Base-by-base conservation (phyloP, 1,140 invertebrate species). In the Heliconius himera region DNA sequence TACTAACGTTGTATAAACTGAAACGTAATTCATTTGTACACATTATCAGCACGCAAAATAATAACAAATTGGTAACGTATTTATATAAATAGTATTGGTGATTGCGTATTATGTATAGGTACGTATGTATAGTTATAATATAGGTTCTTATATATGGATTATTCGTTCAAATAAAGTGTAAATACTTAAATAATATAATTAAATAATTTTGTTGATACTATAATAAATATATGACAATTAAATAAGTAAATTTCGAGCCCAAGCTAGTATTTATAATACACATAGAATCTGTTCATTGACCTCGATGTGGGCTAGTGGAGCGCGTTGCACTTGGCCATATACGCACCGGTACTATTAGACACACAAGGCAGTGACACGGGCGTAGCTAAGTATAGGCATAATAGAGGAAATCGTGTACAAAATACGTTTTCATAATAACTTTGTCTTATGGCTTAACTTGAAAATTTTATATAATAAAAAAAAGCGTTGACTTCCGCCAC, bases 221-320 rank as follows among this genome's bases (percentile, higher is more conserved):
- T 60, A 60, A 22, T 60, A 60, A 60, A 60, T 22, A 60, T 26
- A 60, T 60, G 20, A 54, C 51, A 54, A 54, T 20, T n/a, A 54
- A 54, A 60, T 60, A 60, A n/a, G n/a, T 26, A 11, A 9, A 22
- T 60, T 60, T 22, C n/a, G 3, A 60, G 3, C 8, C 20, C 29
- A 26, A 66, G 22, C 9, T 66, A n/a, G 33, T 36, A 36, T 36
- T 36, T 56, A 1, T 56, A 29, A 13, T 66, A 66, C 22, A 66
- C 22, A 29, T 66, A 66, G 9, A 29, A 22, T 54, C 70, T 74
- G 88, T 82, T 82, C 83, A 86, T 82, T 85, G 89, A 90, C 85
- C 90, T 82, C 73, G 74, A 87, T 85, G 78, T 85, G 79, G 82
- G 86, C 78, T 82, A 87, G 83, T 88, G 83, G 85, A 82, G 77